Percentiles rank a stretch among this genome's conserved stretches.
Evolutionary conservation across 1,140 invertebrate genomes (phyloP).

Genomic region (Centruroides vittatus): DNA sequence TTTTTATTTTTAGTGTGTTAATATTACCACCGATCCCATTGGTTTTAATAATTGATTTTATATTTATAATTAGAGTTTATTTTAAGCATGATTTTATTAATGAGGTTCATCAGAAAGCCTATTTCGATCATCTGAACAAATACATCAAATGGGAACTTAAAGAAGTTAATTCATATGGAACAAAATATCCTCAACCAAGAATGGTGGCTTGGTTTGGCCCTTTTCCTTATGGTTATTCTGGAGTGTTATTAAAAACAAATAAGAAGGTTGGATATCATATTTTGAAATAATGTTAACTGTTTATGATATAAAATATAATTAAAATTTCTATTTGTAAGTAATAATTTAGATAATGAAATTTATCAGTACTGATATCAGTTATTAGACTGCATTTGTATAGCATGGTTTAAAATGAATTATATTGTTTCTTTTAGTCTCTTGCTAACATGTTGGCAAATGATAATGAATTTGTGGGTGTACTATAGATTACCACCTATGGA

Average conservation of each 20-base stretch:
- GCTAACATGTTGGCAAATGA: too few relatives aligned
- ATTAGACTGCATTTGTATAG: too few relatives aligned
- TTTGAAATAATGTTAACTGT: too few relatives aligned
- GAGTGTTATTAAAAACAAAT: slow-evolving; percentile 28
- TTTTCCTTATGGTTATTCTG: slow-evolving; percentile 33
- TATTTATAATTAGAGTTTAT: not conserved
- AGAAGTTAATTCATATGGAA: slow-evolving; percentile 22
- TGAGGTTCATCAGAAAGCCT: not conserved
- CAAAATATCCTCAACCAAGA: slow-evolving; percentile 30
- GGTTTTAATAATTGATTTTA: too few relatives aligned
- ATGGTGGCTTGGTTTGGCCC: slow-evolving; percentile 38
- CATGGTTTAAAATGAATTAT: too few relatives aligned
- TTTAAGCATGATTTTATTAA: slow-evolving; percentile 1
- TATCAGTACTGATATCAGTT: too few relatives aligned
- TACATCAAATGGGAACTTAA: slow-evolving; percentile 8
- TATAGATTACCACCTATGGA: too few relatives aligned
- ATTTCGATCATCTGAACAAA: not conserved
- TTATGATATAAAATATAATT: not conserved
- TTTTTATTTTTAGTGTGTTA: too few relatives aligned
- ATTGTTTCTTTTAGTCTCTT: too few relatives aligned
- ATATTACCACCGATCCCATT: too few relatives aligned
- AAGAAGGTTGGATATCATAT: slow-evolving; percentile 22
- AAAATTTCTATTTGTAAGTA: not conserved
- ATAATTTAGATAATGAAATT: not conserved
- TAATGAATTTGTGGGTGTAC: too few relatives aligned